These are phyloP conservation scores for Myrmecophaga tridactyla DNA, from an alignment of 2,113 vertebrate species.

Conservation along the genomic window DNA sequence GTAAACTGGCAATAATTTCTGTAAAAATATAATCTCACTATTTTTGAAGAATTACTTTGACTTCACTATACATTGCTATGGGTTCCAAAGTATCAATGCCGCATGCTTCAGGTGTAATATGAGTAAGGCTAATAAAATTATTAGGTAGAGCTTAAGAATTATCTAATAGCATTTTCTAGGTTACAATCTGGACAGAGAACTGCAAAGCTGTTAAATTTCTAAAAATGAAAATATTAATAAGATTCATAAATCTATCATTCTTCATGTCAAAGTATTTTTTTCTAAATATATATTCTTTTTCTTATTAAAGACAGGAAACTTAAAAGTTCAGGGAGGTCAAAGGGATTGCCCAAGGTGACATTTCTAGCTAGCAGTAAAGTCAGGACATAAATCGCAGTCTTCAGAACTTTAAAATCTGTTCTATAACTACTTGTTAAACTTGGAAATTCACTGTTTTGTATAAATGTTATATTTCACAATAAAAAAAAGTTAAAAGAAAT, in stretches of 20 bases:
- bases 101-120: not conserved
- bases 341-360: not conserved
- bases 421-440: no score
- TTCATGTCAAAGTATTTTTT: not conserved
- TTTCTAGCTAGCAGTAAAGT: not conserved
- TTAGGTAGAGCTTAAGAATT: not conserved
- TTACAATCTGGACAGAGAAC: not conserved
- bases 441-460: no score
- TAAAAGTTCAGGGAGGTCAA: not conserved
- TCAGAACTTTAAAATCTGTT: no score
- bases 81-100: not conserved
- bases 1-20: not conserved
- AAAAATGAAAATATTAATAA: not conserved
- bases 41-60: not conserved
- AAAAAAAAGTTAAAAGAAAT: no score
- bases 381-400: not conserved
- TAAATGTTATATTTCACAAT: no score
- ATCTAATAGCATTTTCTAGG: not conserved
- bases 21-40: not conserved
- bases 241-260: not conserved
- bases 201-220: constrained; percentile 10
- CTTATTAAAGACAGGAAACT: not conserved
- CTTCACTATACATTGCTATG: not conserved
- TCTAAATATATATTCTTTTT: not conserved
- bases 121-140: not conserved